Conservation (phyloP, 2,888 invertebrate species). For the Abrostola triplasia region DNA sequence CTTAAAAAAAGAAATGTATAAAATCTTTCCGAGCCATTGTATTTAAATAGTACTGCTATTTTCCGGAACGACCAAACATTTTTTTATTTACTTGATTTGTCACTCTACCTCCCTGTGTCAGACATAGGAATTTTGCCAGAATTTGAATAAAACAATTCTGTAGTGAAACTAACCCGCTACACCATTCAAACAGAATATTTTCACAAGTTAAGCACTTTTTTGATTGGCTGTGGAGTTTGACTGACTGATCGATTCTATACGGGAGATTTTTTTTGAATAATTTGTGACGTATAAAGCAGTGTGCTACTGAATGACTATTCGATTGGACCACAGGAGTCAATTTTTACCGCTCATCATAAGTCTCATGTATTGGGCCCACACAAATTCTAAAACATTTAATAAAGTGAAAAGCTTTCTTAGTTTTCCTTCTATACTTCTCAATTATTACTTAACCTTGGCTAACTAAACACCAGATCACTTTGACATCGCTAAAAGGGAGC, state of each 20-base stretch:
- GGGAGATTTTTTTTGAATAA: no score
- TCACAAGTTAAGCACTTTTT: conserved; percentile 22
- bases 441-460: conserved; percentile 3
- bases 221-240: conserved; percentile 7
- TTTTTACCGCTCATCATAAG: no score
- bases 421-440: neutral
- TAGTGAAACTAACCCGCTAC: conserved; percentile 17
- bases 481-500: conserved; percentile 28
- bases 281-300: no score
- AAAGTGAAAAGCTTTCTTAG: neutral
- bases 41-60: neutral
- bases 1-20: neutral
- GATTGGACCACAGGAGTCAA: no score
- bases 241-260: neutral
- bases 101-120: no score
- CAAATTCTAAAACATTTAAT: neutral
- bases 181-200: conserved; percentile 37
- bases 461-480: conserved; percentile 26
- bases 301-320: no score
- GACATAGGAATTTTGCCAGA: conserved; percentile 16
- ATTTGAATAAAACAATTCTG: conserved; percentile 24
- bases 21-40: neutral
- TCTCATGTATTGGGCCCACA: no score
- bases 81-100: no score
- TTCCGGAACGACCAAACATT: no score